These are phyloP conservation scores for Sarcophilus harrisii DNA, from an alignment of 2,797 vertebrate species.

Conservation along the genomic window DNA sequence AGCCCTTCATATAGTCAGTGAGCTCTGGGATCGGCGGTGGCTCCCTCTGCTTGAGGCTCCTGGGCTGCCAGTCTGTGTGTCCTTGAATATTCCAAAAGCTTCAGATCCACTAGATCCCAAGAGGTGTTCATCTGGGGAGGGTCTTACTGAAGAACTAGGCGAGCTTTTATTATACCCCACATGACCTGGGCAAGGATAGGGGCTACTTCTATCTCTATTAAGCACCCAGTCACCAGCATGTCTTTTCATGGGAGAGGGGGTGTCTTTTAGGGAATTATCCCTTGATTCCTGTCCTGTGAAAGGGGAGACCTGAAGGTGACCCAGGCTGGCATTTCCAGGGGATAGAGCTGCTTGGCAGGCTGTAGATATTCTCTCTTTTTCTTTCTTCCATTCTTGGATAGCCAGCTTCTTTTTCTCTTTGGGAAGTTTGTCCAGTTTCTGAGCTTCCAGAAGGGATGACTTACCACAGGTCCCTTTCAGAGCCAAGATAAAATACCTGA, in stretches of 20 bases:
- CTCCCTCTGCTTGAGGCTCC: constrained; percentile 48
- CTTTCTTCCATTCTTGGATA: constrained; percentile 89
- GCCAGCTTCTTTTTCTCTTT: constrained; percentile 82
- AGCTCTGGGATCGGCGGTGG: constrained; percentile 86
- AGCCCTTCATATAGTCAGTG: constrained; percentile 84
- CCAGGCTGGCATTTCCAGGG: constrained; percentile 45
- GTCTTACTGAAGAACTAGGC: constrained; percentile 24
- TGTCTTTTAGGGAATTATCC: constrained; percentile 38
- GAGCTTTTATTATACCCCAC: constrained; percentile 54
- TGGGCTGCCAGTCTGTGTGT: constrained; percentile 15
- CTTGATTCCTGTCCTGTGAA: constrained; percentile 40
- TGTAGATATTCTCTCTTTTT: constrained; percentile 28
- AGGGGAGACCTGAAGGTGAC: constrained; percentile 45
- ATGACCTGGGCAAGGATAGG: constrained; percentile 62
- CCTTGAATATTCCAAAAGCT: constrained; percentile 7
- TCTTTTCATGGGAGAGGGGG: constrained; percentile 31
- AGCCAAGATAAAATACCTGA: constrained; percentile 91
- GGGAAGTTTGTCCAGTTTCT: constrained; percentile 89
- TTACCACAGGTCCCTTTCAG: constrained; percentile 89
- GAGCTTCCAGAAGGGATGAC: constrained; percentile 88
- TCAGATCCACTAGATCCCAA: constrained; percentile 2
- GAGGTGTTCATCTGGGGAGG: constrained; percentile 56
- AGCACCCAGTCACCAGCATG: constrained; percentile 24
- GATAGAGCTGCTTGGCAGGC: neutral
- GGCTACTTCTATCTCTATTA: constrained; percentile 48